Conservation (phyloP, 1,140 invertebrate species). For the Cheumatopsyche charites region DNA sequence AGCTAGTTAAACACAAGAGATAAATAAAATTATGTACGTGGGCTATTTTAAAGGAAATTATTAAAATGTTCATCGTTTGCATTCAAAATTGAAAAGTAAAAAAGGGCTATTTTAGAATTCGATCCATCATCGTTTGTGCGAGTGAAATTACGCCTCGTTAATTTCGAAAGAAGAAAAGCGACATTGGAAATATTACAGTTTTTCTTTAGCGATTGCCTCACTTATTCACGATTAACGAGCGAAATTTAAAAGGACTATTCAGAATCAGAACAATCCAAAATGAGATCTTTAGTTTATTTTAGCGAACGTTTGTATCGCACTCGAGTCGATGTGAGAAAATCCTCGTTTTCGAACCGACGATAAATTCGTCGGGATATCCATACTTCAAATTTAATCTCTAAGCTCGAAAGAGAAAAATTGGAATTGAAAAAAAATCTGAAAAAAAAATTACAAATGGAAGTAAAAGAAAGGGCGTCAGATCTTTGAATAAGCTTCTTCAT, state of each 20-base stretch:
- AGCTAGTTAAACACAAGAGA: too few relatives aligned
- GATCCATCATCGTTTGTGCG: constrained; percentile 10
- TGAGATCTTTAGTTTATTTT: too few relatives aligned
- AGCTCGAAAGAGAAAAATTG: neutral
- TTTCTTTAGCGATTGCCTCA: constrained; percentile 14
- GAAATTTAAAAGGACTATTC: constrained; percentile 1
- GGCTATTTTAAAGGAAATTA: neutral
- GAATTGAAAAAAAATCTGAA: neutral
- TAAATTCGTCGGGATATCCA: neutral
- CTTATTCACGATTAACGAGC: constrained; percentile 18
- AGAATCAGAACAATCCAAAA: neutral
- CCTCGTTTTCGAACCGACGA: neutral
- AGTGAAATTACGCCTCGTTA: constrained; percentile 12
- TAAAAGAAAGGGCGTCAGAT: too few relatives aligned
- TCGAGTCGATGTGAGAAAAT: neutral
- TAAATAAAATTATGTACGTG: too few relatives aligned
- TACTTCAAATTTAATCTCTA: neutral
- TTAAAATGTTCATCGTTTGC: neutral
- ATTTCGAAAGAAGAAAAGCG: constrained; percentile 3
- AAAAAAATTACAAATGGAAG: too few relatives aligned
- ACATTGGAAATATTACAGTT: constrained; percentile 19
- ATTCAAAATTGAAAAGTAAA: neutral
- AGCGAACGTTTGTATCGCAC: too few relatives aligned
- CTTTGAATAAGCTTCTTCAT: too few relatives aligned
- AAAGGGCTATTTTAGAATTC: neutral